phyloP scores from a whole-genome alignment of 2,113 vertebrate species.

The Condylura cristata region DNA sequence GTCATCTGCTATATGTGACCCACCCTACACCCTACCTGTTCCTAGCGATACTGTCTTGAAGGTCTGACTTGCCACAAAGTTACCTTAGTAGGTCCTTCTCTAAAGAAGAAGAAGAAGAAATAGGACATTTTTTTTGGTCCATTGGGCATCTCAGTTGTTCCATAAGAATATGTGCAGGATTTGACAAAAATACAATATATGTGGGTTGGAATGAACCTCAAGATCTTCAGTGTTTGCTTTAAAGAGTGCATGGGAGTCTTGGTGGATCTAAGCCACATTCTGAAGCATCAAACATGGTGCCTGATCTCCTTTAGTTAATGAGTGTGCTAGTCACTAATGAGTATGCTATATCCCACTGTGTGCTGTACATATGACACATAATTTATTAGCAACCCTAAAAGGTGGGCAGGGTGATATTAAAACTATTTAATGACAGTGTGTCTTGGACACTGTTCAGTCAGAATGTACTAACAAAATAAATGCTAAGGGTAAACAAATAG shows the following conservation, averaged over 20 bases:
- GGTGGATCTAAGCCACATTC: neutral
- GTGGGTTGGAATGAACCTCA: neutral
- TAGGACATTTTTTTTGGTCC: neutral
- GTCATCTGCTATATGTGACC: neutral
- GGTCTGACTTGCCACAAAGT: neutral
- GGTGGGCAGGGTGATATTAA: neutral
- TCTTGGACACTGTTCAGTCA: neutral
- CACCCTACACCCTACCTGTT: neutral
- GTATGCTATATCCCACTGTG: too few species aligned
- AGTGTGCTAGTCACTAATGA: too few species aligned
- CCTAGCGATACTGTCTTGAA: neutral
- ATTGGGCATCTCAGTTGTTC: neutral
- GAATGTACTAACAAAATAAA: neutral
- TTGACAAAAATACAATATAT: neutral
- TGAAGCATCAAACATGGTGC: neutral
- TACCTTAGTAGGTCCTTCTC: neutral
- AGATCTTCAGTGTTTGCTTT: neutral
- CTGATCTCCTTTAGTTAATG: neutral
- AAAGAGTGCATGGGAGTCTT: neutral
- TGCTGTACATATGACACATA: neutral
- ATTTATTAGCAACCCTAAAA: neutral
- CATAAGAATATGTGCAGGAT: neutral
- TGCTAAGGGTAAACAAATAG: neutral
- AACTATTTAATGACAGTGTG: slow-evolving; percentile 20
- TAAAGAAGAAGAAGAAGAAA: slow-evolving; percentile 6